Base-by-base conservation (phyloP, 2,113 vertebrate genomes). In the Guaruba guarouba region DNA sequence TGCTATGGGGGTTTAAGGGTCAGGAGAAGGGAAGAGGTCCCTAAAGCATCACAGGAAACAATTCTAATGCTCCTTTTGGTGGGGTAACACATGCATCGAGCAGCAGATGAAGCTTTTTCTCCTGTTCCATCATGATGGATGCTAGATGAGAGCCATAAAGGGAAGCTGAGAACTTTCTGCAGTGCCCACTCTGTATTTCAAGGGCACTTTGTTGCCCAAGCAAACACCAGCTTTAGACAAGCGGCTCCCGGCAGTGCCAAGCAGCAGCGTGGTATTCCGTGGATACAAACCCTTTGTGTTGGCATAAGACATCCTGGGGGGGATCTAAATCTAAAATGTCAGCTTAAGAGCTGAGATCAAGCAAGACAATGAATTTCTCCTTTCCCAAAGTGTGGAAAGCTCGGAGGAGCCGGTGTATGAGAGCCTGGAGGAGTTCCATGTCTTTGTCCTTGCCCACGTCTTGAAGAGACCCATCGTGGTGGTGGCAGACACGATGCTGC, bases 401-500 rank as follows among this genome's bases (percentile, higher is more conserved):
- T 98, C 99, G 0, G 99, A 99, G 31, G 99, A 99, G 95, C 99
- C 99, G 0, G 99, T 99, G 7, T 99, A 99, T 1, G 99, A 99
- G 98, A 99, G 99, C 70, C 95, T 99, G 66, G 99, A 99, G 97
- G 99, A 99, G 94, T 99, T 99, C 76, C 99, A 99, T 0, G 99
- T 99, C 24, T 99, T 99, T 1, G 99, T 99, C 19, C 97, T 99
- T 11, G 99, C 99, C 51, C 99, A 99, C 0, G 99, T 99, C 46
- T 97, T 99, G 48, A 98, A 98, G 86, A 98, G 99, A 73, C 99
- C 99, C 48, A 99, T 99, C 0, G 99, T 99, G 22, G 99, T 99
- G 33, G 99, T 99, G 95, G 99, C 99, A 0, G 99, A 99, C 98
- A 99, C 99, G 17, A 99, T 99, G 99, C 98, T 99, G 89, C 92